Base-by-base conservation (phyloP, 2,797 vertebrate genomes). In the Sandelia bainsii region DNA sequence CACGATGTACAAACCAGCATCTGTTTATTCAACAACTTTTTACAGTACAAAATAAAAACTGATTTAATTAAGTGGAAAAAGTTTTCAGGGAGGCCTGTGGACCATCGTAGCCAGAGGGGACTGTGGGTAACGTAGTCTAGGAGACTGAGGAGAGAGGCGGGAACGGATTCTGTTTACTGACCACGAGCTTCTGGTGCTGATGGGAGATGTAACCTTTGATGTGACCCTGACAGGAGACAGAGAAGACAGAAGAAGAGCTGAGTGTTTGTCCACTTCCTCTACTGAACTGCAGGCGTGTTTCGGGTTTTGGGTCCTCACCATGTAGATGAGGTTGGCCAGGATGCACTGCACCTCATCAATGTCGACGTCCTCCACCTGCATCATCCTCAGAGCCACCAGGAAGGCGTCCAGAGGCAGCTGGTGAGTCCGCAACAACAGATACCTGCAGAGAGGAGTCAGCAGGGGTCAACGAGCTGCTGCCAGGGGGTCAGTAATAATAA, bases 131-230 rank as follows among this genome's bases (percentile, higher is more conserved):
- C 6, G 77, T 70, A 59, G 84, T 81, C 74, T 92, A 92, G 87
- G 95, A 97, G 71, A 97, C 90, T 0, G 96, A 95, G 25, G 97
- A 97, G 42, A 99, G 90, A 0, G 96, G 90, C 46, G 97, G 98
- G 85, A 99, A 99, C 0, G 98, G 97, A 62, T 99, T 99, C 88
- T 99, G 97, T 89, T 99, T 99, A 84, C 98, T 99, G 91, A 99
- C 98, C 5, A 99, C 98, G 16, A 99, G 95, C 82, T 99, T 99
- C 92, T 99, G 98, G 89, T 99, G 97, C 88, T 99, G 98, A 69
- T 99, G 96, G 22, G 98, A 99, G 85, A 99, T 98, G 86, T 99
- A 99, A 61, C 97, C 98, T 91, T 99, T 99, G 77, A 99, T 99
- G 88, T 99, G 97, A 72, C 98, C 97, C 97, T 99, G 91, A 23